Base-by-base conservation (phyloP, 1,140 invertebrate genomes). In the Teleogryllus occipitalis region DNA sequence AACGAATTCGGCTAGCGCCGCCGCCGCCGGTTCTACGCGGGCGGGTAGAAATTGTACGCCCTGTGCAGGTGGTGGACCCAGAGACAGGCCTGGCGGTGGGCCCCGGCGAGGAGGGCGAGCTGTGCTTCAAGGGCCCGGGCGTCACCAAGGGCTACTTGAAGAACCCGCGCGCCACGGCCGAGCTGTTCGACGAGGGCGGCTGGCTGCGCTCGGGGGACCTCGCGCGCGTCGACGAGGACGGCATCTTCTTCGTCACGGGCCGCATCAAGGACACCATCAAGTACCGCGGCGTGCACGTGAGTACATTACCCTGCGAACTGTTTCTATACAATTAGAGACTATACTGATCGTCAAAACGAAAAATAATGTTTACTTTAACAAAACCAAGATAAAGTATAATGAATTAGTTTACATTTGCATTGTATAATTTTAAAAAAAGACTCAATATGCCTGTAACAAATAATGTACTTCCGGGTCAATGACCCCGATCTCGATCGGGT, bases 141-240 rank as follows among this genome's bases (percentile, higher is more conserved):
- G 72, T 73, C 15, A 18, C 21, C 72, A 73, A 73, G 72, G 72
- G 21, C 72, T 73, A 73, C 72, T 5, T 18, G 15, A 21, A 5
- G 15, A 73, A 73, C 72, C 15, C 72, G 15, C 15, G 21, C 15
- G 72, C 72, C 72, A 73, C 72, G 15, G 21, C 15, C 15, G 72
- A 73, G 15, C 72, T 73, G 72, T 73, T 73, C 21, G 72, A 73
- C 72, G 72, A 73, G 72, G 72, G 21, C 15, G 92, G 93, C 12
- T 95, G 90, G 90, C 85, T 93, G 12, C 90, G 91, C 81, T 92
- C 93, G 18, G 93, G 93, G 10, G 93, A 95, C 84, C 84, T 94
- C 77, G 89, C 90, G 8, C 92, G 90, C 82, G 89, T 90, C 78
- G 91, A 94, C 78, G 86, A 92, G 14, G 86, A 92, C 12, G 87